These are phyloP conservation scores for Mallotus villosus DNA, from an alignment of 2,797 vertebrate species.

Conservation along the genomic window DNA sequence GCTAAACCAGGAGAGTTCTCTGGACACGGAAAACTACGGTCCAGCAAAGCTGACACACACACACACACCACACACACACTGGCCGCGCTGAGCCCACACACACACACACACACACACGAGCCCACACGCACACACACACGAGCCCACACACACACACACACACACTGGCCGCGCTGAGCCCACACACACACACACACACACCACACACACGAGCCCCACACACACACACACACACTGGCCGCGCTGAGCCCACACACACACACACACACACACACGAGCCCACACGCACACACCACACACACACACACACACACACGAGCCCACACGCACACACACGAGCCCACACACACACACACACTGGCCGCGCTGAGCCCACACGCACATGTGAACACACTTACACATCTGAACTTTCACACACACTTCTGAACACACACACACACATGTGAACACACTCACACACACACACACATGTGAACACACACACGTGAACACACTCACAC, in stretches of 20 bases:
- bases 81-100: background rate
- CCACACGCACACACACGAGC: background rate
- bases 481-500: constrained; percentile 12
- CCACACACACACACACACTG: background rate
- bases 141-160: background rate
- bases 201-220: background rate
- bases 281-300: background rate
- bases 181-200: background rate
- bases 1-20: constrained; percentile 72
- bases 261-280: background rate
- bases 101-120: background rate
- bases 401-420: constrained; percentile 46
- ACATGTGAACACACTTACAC: background rate
- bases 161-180: no score
- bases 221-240: background rate
- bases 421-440: constrained; percentile 28
- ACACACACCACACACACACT: no score
- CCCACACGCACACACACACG: background rate
- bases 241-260: no score
- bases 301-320: background rate
- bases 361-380: background rate
- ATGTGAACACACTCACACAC: constrained; percentile 14
- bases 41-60: constrained; percentile 55
- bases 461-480: constrained; percentile 7
- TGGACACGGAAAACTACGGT: constrained; percentile 70